Conservation (phyloP, 2,113 vertebrate genomes). For the Myrmecophaga tridactyla region DNA sequence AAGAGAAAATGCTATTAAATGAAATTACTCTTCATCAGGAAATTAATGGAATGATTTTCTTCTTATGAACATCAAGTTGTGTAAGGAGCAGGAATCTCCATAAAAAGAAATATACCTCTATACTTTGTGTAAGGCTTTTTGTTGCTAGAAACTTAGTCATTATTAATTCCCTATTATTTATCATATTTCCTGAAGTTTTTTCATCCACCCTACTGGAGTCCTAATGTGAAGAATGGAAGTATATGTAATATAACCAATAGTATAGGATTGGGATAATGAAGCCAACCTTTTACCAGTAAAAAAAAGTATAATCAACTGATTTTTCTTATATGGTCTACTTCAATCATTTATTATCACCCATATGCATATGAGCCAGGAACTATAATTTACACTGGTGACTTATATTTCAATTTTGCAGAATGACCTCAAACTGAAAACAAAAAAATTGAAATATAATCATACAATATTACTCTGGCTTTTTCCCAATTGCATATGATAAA, state of each 20-base stretch:
- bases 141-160: neutral
- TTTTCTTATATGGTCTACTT: neutral
- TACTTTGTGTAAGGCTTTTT: neutral
- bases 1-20: conserved; percentile 83
- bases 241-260: neutral
- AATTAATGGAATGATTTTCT: conserved; percentile 82
- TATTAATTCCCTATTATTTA: neutral
- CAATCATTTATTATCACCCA: neutral
- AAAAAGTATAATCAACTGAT: neutral
- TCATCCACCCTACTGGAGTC: neutral
- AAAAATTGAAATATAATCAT: conserved; percentile 2
- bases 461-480: neutral
- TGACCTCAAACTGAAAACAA: neutral
- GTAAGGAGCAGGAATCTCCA: conserved; percentile 73
- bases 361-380: neutral
- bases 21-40: conserved; percentile 83
- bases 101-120: conserved; percentile 31
- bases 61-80: conserved; percentile 74
- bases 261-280: neutral
- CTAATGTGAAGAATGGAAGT: neutral
- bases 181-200: neutral
- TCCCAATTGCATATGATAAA: neutral
- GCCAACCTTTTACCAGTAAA: neutral
- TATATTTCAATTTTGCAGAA: conserved; percentile 21
- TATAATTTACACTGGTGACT: neutral